Conservation (phyloP, 2,113 vertebrate genomes). For the Lycaon pictus region DNA sequence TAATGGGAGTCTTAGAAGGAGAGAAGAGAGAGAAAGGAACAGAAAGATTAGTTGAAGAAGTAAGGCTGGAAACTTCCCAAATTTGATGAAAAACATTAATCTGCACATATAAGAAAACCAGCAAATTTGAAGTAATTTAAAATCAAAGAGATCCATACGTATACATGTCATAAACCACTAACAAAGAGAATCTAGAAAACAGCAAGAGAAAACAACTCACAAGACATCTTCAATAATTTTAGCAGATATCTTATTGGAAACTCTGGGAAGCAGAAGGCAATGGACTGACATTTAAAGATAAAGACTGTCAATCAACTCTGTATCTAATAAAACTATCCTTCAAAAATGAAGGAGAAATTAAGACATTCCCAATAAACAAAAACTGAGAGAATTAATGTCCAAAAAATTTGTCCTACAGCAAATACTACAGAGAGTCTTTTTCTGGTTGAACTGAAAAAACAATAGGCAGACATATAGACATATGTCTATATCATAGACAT, state of each 20-base stretch:
- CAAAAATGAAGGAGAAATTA: neutral
- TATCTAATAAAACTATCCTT: neutral
- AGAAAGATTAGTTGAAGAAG: neutral
- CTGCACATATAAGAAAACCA: neutral
- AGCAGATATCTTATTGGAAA: neutral
- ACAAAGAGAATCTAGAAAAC: neutral
- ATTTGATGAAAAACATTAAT: neutral
- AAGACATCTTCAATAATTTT: neutral
- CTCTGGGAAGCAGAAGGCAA: neutral
- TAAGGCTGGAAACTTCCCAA: neutral
- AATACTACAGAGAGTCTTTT: neutral
- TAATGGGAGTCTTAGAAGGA: neutral
- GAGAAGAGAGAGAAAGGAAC: neutral
- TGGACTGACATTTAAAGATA: neutral
- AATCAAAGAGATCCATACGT: neutral
- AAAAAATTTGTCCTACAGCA: neutral
- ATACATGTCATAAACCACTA: neutral
- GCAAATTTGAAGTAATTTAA: neutral
- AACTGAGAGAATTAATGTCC: neutral
- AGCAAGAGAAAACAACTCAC: neutral
- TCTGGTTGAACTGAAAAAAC: neutral
- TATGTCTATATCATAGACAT: neutral
- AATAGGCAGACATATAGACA: neutral
- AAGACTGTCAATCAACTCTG: neutral
- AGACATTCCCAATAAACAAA: neutral